Conservation (phyloP, 2,888 invertebrate species). For the Julus scanicus region DNA sequence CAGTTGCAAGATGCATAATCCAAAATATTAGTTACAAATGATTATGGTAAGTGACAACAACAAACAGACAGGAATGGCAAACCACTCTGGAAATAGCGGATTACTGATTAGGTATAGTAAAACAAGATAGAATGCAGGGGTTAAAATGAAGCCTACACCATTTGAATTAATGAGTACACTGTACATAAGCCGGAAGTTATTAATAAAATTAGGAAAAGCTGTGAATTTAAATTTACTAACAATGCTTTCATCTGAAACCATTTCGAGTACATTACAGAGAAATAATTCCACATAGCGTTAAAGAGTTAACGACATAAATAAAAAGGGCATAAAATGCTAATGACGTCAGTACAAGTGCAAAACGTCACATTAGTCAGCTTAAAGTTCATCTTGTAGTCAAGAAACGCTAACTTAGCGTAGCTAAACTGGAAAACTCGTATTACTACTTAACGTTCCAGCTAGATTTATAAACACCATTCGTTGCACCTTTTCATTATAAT, state of each 20-base stretch:
- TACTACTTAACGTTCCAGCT: background rate
- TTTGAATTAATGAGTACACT: background rate
- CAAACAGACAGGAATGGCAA: too few relatives aligned
- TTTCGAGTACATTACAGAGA: background rate
- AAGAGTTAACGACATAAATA: background rate
- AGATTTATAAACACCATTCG: background rate
- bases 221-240: conserved; percentile 33
- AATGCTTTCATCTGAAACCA: background rate
- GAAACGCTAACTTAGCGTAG: background rate
- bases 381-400: background rate
- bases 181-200: background rate
- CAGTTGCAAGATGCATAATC: too few relatives aligned
- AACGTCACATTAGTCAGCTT: background rate
- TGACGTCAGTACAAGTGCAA: background rate
- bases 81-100: too few relatives aligned
- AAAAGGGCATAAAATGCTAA: background rate
- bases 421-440: background rate
- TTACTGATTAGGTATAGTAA: too few relatives aligned
- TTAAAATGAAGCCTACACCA: background rate
- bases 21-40: too few relatives aligned
- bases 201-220: conserved; percentile 8
- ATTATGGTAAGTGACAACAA: too few relatives aligned
- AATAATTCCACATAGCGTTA: background rate
- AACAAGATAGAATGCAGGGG: background rate
- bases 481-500: background rate